Evolutionary conservation across 2,888 invertebrate genomes (phyloP).

Genomic region (Xylocampa areola): DNA sequence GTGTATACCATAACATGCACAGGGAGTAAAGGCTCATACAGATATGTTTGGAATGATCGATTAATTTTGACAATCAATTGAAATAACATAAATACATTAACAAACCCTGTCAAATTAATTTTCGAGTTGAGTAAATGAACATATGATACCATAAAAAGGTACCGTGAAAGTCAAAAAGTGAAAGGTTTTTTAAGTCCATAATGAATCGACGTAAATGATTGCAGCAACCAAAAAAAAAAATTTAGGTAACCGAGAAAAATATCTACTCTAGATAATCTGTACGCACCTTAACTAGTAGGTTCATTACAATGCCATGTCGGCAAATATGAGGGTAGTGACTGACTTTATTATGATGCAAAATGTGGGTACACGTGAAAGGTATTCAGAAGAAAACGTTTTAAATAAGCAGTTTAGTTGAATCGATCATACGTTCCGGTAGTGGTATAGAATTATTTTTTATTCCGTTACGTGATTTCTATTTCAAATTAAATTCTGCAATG

Average conservation of each 20-base stretch:
- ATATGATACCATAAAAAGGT: no score
- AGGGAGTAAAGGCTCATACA: slow-evolving; percentile 31
- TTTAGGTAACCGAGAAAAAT: no score
- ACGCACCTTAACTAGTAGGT: slow-evolving; percentile 30
- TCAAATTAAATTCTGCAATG: not conserved
- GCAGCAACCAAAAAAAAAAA: no score
- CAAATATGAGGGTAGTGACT: slow-evolving; percentile 44
- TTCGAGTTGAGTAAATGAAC: no score
- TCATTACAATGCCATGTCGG: slow-evolving; percentile 52
- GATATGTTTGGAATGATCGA: slow-evolving; percentile 35
- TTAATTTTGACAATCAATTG: slow-evolving; percentile 3
- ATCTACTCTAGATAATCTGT: no score
- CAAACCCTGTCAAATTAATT: no score
- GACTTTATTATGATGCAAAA: slow-evolving; percentile 47
- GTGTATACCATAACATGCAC: slow-evolving; percentile 52
- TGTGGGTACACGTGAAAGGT: slow-evolving; percentile 34
- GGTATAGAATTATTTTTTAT: not conserved
- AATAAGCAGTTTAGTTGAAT: slow-evolving; percentile 36
- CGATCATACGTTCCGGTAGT: slow-evolving; percentile 4
- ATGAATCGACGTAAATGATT: no score
- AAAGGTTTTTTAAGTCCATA: no score
- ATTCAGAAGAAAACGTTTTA: slow-evolving; percentile 34
- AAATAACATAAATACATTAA: not conserved
- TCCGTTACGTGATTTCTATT: not conserved
- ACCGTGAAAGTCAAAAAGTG: no score